Evolutionary conservation across 2,113 vertebrate genomes (phyloP).

Genomic region (Pleuronectes platessa): DNA sequence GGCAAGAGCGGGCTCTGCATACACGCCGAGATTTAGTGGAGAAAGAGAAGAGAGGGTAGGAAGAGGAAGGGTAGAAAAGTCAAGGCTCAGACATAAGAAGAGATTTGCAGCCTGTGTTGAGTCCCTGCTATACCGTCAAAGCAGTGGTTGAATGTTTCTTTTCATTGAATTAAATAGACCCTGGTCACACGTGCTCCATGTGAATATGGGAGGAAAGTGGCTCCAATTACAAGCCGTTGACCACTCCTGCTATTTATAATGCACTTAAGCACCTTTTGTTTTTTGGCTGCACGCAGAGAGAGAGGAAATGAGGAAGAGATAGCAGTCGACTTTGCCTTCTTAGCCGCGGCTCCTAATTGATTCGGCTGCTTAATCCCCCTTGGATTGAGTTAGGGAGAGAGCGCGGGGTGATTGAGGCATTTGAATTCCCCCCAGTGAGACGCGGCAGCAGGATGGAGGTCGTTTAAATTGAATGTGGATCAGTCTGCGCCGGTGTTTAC

Average conservation of each 20-base stretch:
- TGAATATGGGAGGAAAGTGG: conserved; percentile 16
- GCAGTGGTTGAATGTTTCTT: conserved; percentile 35
- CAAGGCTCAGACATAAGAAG: conserved; percentile 43
- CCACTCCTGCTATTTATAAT: conserved; percentile 41
- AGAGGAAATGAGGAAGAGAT: conserved; percentile 37
- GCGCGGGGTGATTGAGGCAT: conserved; percentile 70
- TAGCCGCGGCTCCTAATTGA: conserved; percentile 77
- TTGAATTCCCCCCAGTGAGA: conserved; percentile 66
- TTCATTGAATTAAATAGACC: conserved; percentile 53
- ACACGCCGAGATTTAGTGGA: conserved; percentile 28
- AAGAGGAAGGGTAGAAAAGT: conserved; percentile 33
- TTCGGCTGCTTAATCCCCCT: conserved; percentile 79
- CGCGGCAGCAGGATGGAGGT: conserved; percentile 56
- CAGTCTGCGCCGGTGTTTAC: conserved; percentile 70
- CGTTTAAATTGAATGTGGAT: conserved; percentile 74
- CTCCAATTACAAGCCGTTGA: conserved; percentile 45
- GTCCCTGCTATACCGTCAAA: conserved; percentile 11
- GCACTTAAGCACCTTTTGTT: conserved; percentile 56
- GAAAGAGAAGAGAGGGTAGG: conserved; percentile 12
- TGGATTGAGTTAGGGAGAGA: conserved; percentile 68
- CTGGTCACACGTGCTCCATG: conserved; percentile 4
- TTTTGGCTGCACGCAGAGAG: conserved; percentile 23
- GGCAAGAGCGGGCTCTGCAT: conserved; percentile 48
- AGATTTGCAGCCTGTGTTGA: conserved; percentile 24
- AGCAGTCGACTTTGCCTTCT: conserved; percentile 61